Evolutionary conservation across 2,797 vertebrate species (phyloP).

Genomic region (Hozukius guyotensis): DNA sequence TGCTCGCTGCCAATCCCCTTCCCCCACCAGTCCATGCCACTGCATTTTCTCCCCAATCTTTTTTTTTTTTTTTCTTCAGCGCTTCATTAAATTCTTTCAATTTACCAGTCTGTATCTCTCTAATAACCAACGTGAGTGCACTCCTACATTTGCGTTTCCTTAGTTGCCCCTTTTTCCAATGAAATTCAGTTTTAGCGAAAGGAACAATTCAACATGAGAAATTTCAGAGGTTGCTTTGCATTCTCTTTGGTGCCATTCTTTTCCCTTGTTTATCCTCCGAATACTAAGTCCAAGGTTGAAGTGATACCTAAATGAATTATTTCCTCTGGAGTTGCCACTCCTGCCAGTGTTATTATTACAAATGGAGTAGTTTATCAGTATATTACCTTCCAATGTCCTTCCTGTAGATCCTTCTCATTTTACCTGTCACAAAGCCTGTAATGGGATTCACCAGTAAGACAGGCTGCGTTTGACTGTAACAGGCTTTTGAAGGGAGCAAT

Average conservation of each 20-base stretch:
- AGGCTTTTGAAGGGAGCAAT: constrained; percentile 49
- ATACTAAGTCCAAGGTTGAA: constrained; percentile 60
- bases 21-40: neutral
- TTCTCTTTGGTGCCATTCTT: constrained; percentile 17
- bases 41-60: constrained; percentile 1
- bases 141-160: constrained; percentile 29
- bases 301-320: constrained; percentile 60
- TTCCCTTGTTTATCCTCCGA: constrained; percentile 9
- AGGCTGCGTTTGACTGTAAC: constrained; percentile 56
- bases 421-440: constrained; percentile 53
- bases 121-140: constrained; percentile 47
- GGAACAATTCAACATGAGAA: constrained; percentile 1
- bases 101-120: constrained; percentile 52
- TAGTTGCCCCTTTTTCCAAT: neutral
- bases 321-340: constrained; percentile 54
- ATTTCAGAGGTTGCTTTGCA: constrained; percentile 28
- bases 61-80: constrained; percentile 12
- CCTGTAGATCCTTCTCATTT: constrained; percentile 65
- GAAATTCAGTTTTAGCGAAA: constrained; percentile 36
- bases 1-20: constrained; percentile 3
- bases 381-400: constrained; percentile 62
- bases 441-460: constrained; percentile 65
- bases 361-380: constrained; percentile 68
- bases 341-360: constrained; percentile 61
- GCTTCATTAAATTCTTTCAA: constrained; percentile 51